Conservation (phyloP, 2,113 vertebrate genomes). For the Phainopepla nitens region DNA sequence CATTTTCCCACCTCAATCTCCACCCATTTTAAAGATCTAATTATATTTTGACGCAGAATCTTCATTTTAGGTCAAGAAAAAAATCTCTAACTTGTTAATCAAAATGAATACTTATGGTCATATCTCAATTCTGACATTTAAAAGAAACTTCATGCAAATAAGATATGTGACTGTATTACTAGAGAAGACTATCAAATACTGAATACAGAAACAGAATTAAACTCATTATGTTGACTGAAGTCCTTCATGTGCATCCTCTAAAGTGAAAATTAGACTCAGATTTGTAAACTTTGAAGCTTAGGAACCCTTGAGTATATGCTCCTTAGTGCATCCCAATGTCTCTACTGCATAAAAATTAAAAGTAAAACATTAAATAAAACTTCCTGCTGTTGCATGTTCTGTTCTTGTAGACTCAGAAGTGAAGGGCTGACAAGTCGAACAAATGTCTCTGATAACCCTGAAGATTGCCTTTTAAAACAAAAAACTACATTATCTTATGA, state of each 20-base stretch:
- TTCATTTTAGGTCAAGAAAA: conserved; percentile 74
- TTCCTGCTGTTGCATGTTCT: background rate
- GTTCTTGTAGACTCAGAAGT: background rate
- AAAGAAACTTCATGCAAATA: conserved; percentile 76
- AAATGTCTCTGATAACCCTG: conserved; percentile 21
- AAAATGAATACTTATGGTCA: conserved; percentile 73
- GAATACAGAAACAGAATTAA: conserved; percentile 65
- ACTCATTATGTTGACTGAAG: conserved; percentile 62
- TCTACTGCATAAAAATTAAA: conserved; percentile 51
- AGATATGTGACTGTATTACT: conserved; percentile 69
- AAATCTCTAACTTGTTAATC: conserved; percentile 68
- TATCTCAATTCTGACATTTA: conserved; percentile 76
- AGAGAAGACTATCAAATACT: conserved; percentile 66
- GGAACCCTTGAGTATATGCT: conserved; percentile 37
- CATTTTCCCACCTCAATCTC: background rate
- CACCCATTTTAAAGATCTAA: conserved; percentile 34
- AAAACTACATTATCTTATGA: background rate
- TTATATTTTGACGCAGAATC: conserved; percentile 51
- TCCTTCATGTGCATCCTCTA: conserved; percentile 69
- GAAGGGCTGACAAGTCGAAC: conserved; percentile 13
- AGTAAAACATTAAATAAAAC: conserved; percentile 26
- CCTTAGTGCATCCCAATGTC: conserved; percentile 54
- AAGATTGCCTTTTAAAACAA: conserved; percentile 29
- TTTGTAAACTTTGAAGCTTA: conserved; percentile 68
- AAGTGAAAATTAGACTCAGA: conserved; percentile 75